These are phyloP conservation scores for Acronicta aceris DNA, from an alignment of 2,888 invertebrate species.

Conservation along the genomic window DNA sequence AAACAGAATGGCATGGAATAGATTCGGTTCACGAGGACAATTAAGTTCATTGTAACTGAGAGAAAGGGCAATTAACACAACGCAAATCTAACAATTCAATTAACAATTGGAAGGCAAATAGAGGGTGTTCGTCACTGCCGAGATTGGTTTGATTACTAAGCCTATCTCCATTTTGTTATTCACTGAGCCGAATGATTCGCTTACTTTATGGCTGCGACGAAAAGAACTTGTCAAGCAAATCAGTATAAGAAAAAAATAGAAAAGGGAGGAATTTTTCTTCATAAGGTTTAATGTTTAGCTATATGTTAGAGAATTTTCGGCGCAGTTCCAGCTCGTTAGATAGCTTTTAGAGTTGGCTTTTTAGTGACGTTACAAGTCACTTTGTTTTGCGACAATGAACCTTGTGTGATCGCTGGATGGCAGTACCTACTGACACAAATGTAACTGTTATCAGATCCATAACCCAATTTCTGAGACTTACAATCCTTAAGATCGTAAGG, in stretches of 20 bases:
- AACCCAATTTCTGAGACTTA: too few relatives aligned
- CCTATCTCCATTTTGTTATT: slow-evolving; percentile 21
- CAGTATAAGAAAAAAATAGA: slow-evolving; percentile 36
- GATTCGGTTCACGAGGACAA: slow-evolving; percentile 34
- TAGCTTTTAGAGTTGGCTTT: slow-evolving; percentile 12
- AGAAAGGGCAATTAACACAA: slow-evolving; percentile 50
- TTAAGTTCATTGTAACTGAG: slow-evolving; percentile 47
- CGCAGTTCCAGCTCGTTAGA: slow-evolving; percentile 20
- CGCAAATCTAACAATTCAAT: slow-evolving; percentile 50
- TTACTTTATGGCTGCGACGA: slow-evolving; percentile 27
- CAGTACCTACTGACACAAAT: too few relatives aligned
- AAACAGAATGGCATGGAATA: slow-evolving; percentile 34
- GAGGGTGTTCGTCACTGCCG: slow-evolving; percentile 24
- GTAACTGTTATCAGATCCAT: too few relatives aligned
- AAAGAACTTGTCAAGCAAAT: slow-evolving; percentile 29
- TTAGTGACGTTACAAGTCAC: not conserved
- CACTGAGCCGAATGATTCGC: slow-evolving; percentile 25
- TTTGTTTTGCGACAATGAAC: not conserved
- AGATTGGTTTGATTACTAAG: slow-evolving; percentile 34
- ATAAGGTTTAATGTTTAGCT: slow-evolving; percentile 36
- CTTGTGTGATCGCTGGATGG: too few relatives aligned
- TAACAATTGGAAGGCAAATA: slow-evolving; percentile 49
- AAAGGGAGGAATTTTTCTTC: slow-evolving; percentile 41
- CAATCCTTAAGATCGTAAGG: too few relatives aligned
- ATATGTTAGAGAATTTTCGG: slow-evolving; percentile 18